Evolutionary conservation across 2,113 vertebrate genomes (phyloP).

Genomic region (Dermatemys mawii): DNA sequence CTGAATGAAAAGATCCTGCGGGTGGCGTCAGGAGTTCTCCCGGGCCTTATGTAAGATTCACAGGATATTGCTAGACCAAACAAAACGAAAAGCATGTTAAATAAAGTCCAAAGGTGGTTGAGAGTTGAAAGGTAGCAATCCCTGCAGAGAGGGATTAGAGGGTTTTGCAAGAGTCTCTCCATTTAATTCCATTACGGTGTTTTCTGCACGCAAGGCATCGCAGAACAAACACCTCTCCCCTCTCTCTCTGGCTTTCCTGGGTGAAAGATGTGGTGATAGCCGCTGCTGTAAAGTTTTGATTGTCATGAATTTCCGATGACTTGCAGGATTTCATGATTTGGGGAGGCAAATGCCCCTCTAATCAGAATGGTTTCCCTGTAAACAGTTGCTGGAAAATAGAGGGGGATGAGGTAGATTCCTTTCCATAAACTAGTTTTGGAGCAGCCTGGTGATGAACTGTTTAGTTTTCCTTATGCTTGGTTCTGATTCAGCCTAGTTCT

Average conservation of each 20-base stretch:
- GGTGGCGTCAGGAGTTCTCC: neutral
- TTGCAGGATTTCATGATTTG: neutral
- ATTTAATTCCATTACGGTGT: neutral
- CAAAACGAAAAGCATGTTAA: neutral
- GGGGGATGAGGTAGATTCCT: neutral
- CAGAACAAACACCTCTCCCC: neutral
- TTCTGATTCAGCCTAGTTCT: neutral
- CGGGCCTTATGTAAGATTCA: neutral
- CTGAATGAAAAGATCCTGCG: neutral
- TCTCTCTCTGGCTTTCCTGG: neutral
- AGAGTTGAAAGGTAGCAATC: neutral
- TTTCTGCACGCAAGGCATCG: neutral
- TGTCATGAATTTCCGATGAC: neutral
- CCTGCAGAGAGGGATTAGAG: neutral
- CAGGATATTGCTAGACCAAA: neutral
- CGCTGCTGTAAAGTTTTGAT: neutral
- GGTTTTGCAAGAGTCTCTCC: neutral
- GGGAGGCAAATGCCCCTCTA: neutral
- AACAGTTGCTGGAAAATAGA: neutral
- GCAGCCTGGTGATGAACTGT: neutral
- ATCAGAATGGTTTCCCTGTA: neutral
- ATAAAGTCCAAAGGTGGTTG: neutral
- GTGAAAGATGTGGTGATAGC: fast-evolving
- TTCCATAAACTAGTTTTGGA: neutral
- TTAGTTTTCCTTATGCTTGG: neutral